phyloP scores from a whole-genome alignment of 2,113 vertebrate species.

The Ciconia maguari region DNA sequence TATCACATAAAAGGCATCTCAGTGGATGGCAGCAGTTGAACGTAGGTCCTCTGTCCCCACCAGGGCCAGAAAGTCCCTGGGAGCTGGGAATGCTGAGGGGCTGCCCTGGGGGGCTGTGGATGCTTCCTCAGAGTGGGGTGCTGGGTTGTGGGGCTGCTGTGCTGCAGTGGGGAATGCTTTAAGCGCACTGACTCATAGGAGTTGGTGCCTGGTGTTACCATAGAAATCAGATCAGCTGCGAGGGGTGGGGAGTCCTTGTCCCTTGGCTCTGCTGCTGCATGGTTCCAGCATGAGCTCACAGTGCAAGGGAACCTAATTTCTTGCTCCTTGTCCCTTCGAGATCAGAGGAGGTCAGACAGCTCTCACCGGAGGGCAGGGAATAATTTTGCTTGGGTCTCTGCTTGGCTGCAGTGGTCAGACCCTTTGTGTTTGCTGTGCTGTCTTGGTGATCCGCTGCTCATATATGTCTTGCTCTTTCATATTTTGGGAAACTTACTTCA shows the following conservation, averaged over 20 bases:
- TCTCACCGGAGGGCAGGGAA: not conserved
- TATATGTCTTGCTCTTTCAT: not conserved
- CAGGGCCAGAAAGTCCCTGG: rapidly evolving
- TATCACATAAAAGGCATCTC: not conserved
- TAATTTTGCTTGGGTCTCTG: not conserved
- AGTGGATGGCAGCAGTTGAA: not conserved
- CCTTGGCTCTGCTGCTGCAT: not conserved
- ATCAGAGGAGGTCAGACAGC: not conserved
- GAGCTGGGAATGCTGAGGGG: not conserved
- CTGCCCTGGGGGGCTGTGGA: not conserved
- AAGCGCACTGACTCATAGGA: constrained; percentile 21
- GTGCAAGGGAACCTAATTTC: not conserved
- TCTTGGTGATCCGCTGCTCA: not conserved
- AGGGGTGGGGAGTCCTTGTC: constrained; percentile 41
- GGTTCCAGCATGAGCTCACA: constrained; percentile 30
- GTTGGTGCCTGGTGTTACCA: constrained; percentile 18
- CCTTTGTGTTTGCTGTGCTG: not conserved
- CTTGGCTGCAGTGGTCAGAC: not conserved
- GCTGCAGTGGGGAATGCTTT: not conserved
- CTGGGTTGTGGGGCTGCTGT: not conserved
- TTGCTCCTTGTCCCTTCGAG: not conserved
- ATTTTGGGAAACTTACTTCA: not conserved
- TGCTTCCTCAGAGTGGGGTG: not conserved
- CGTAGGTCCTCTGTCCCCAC: not conserved
- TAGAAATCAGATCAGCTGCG: constrained; percentile 60